These are phyloP conservation scores for Tympanuchus pallidicinctus DNA, from an alignment of 2,113 vertebrate species.

Conservation along the genomic window DNA sequence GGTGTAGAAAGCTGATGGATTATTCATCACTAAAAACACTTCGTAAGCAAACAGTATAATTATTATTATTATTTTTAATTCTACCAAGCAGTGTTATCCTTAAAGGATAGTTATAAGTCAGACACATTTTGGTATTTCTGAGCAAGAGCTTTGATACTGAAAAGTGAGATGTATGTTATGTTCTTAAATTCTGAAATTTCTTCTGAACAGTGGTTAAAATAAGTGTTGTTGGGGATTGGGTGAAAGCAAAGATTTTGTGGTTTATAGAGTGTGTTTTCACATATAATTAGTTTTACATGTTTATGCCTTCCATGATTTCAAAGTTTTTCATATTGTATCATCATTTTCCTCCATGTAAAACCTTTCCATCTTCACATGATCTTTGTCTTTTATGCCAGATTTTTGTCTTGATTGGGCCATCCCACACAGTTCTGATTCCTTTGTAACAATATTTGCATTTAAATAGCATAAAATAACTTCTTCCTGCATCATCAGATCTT, in stretches of 20 bases:
- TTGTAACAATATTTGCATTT: neutral
- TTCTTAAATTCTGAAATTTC: neutral
- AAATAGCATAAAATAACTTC: neutral
- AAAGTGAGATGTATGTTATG: constrained; percentile 15
- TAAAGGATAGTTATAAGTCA: constrained; percentile 48
- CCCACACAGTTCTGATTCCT: neutral
- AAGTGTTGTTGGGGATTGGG: neutral
- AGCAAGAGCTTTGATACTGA: constrained; percentile 41
- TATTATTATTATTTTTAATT: neutral
- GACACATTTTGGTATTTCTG: constrained; percentile 28
- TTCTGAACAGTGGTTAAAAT: constrained; percentile 3
- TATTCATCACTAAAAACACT: constrained; percentile 40
- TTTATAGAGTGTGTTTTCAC: neutral
- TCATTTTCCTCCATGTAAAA: neutral
- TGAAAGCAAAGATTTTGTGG: neutral
- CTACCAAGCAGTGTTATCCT: constrained; percentile 30
- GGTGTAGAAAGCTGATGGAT: neutral
- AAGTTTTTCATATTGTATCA: neutral
- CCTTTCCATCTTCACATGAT: neutral
- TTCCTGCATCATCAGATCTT: neutral
- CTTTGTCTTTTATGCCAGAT: neutral
- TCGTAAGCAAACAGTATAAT: constrained; percentile 44
- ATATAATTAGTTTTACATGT: neutral
- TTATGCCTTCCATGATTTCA: neutral
- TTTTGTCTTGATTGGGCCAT: neutral